Evolutionary conservation across 2,888 invertebrate species (phyloP).

Genomic region (Esperia sulphurella): DNA sequence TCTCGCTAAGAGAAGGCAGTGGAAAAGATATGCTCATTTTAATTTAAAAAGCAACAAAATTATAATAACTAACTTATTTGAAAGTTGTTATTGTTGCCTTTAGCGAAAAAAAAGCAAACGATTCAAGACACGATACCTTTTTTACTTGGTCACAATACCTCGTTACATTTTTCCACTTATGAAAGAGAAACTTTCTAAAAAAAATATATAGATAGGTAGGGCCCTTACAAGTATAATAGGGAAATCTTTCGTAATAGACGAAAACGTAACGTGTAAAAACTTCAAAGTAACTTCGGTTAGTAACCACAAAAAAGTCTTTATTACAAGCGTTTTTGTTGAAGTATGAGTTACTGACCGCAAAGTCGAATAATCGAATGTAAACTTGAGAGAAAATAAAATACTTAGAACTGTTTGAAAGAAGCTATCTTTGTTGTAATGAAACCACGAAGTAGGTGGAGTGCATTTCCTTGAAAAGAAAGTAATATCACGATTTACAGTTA

Average conservation of each 20-base stretch:
- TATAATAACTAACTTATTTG: no score
- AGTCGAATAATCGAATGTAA: background rate
- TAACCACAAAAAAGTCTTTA: background rate
- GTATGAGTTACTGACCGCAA: background rate
- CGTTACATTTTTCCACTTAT: no score
- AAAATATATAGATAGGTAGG: no score
- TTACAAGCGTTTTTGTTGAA: background rate
- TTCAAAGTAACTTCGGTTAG: background rate
- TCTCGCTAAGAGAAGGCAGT: no score
- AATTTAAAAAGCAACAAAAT: no score
- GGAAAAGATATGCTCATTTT: no score
- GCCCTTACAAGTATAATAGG: background rate
- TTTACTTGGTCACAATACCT: no score
- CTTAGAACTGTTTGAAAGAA: background rate
- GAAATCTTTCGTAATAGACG: background rate
- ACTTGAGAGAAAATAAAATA: background rate
- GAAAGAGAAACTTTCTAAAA: no score
- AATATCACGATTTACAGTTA: no score
- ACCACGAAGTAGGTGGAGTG: background rate
- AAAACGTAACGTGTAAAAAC: background rate
- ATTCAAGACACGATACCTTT: no score
- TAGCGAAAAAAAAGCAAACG: no score
- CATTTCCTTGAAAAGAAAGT: background rate
- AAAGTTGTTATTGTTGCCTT: no score
- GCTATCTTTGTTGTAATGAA: background rate